These are phyloP conservation scores for Tinea pellionella DNA, from an alignment of 2,888 invertebrate genomes.

Conservation along the genomic window DNA sequence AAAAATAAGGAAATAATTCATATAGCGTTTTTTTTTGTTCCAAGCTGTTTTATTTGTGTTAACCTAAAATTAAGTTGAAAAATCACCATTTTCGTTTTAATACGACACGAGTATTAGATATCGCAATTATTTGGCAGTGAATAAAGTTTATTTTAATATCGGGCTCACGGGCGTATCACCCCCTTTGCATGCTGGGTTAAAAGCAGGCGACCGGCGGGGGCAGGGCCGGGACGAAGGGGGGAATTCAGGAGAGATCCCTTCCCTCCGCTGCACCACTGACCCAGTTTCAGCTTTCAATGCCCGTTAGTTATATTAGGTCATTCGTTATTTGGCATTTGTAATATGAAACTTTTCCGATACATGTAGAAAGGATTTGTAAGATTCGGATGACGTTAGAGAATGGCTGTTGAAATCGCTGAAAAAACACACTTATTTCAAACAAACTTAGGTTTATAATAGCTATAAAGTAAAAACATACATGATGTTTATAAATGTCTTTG, in stretches of 20 bases:
- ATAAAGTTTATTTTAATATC: constrained; percentile 2
- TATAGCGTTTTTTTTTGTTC: too few relatives aligned
- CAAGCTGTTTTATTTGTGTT: not conserved
- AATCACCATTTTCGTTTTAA: not conserved
- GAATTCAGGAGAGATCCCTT: constrained; percentile 30
- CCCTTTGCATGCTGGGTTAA: constrained; percentile 6
- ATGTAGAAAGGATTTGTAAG: not conserved
- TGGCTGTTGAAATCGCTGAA: too few relatives aligned
- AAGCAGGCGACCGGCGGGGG: constrained; percentile 18
- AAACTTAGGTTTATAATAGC: not conserved
- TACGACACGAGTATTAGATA: not conserved
- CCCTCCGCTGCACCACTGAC: constrained; percentile 58
- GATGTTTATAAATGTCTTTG: not conserved
- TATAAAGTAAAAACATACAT: not conserved
- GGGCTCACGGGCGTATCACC: constrained; percentile 5
- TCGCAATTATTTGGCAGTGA: not conserved
- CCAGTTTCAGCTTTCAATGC: constrained; percentile 40
- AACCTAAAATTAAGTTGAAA: not conserved
- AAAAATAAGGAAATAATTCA: too few relatives aligned
- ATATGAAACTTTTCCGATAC: not conserved
- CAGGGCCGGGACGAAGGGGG: constrained; percentile 23
- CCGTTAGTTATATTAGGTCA: not conserved
- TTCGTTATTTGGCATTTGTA: not conserved
- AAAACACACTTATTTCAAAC: not conserved
- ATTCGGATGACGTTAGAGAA: too few relatives aligned